Evolutionary conservation across 2,888 invertebrate species (phyloP), one percentile per base, ranked within the genome.

Genomic region (Melipona beecheii): DNA sequence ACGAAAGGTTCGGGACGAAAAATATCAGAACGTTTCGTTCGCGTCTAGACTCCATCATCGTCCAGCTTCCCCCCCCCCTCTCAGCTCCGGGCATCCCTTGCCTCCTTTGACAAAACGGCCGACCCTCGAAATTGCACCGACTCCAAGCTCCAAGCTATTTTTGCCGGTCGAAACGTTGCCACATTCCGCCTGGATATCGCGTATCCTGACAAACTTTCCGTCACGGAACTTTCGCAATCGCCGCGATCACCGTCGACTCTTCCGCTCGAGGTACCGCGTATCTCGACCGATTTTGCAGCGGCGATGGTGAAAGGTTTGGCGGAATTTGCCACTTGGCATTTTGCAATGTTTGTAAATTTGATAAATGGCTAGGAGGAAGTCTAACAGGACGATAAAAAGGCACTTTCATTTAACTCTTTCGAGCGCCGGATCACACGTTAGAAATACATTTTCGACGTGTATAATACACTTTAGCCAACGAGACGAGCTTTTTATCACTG

Each of bases 1-100:
- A 21, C 79, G n/a, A n/a, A n/a, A 49, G 83, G 36, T 36, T 27
- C 77, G 81, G 64, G 65, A 75, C 78, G 81, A 90, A 87, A 90
- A 87, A 90, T 85, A 89, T 87, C 88, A 75, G 73, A 64, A 79
- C 86, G 84, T 86, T 86, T 84, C 84, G 83, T 86, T 84, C 84
- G 83, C 81, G 84, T 75, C 24, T 68, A 50, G 70, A 43, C 66
- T 58, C 81, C 79, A 75, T 75, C 79, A 54, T 15, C 62, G 60
- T 27, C 52, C 52, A 24, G 21, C 24, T n/a, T 72, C 27, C 69
- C 13, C 6, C 27, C 4, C 31, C 5, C 17, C 13, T 9, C 24
- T 17, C 19, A 31, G 60, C 19, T 11, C 24, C 64, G 43, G 43
- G 68, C 62, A 60, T 73, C 50, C 80, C 81, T 69, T 70, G 31